A percentile compares a stretch with the other conserved stretches of the same genome.
Evolutionary conservation across 92 coral and sea anemone genomes (phyloP).

Genomic region (Epizoanthus illoricatus): DNA sequence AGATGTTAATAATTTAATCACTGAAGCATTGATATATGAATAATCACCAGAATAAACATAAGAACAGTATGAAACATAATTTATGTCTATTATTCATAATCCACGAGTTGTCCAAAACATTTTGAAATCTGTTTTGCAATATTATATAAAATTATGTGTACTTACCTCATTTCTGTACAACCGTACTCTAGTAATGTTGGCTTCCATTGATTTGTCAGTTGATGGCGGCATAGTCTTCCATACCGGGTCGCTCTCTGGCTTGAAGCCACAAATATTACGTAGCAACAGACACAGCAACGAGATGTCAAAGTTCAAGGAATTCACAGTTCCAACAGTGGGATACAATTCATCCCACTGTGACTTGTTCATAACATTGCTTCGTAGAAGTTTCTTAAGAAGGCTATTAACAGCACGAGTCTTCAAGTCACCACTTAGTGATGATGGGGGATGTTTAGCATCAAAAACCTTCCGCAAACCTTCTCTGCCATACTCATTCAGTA

Average conservation of each 20-base stretch:
- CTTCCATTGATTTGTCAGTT: constrained; percentile 46
- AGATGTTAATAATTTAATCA: no score
- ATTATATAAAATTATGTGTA: no score
- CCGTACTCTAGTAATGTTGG: constrained; percentile 48
- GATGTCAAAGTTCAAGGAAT: constrained; percentile 57
- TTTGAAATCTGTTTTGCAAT: no score
- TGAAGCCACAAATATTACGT: constrained; percentile 53
- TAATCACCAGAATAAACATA: no score
- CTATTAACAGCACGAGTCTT: constrained; percentile 6
- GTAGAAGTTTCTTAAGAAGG: constrained; percentile 27
- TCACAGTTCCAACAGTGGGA: constrained; percentile 48
- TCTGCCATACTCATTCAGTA: constrained; percentile 47
- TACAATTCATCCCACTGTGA: constrained; percentile 62
- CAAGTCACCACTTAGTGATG: constrained; percentile 27
- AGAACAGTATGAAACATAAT: no score
- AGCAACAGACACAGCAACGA: constrained; percentile 54
- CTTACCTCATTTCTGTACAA: constrained; percentile 51
- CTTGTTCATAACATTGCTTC: constrained; percentile 37
- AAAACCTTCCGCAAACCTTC: constrained; percentile 39
- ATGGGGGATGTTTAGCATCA: constrained; percentile 41
- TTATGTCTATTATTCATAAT: no score
- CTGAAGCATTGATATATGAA: no score
- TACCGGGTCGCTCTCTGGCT: constrained; percentile 42
- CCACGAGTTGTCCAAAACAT: no score
- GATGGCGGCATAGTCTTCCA: constrained; percentile 52